phyloP scores from a whole-genome alignment of 35 echinoderm and acorn worm genomes.

The Lytechinus variegatus region DNA sequence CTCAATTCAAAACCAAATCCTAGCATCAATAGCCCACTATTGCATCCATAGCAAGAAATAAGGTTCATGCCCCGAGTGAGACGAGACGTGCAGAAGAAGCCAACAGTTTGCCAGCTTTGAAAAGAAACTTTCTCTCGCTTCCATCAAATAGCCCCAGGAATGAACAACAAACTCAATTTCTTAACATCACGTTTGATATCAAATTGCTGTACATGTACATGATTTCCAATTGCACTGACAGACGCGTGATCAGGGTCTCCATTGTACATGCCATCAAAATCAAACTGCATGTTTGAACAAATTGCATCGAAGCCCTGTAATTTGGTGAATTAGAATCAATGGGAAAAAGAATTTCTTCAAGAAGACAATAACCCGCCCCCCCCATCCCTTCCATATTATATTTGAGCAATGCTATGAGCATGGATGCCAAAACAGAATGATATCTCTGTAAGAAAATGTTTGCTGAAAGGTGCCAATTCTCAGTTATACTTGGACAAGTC shows the following conservation, averaged over 20 bases:
- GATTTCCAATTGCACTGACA: not conserved
- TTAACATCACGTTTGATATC: slow-evolving; percentile 2
- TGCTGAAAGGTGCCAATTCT: too few species aligned
- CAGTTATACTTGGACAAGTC: too few species aligned
- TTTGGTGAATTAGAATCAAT: too few species aligned
- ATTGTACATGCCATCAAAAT: too few species aligned
- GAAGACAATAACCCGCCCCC: too few species aligned
- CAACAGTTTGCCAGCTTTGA: not conserved
- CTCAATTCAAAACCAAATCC: not conserved
- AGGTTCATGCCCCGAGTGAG: not conserved
- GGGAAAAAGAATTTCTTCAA: too few species aligned
- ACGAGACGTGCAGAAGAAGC: not conserved
- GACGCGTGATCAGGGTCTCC: not conserved
- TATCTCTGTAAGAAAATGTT: too few species aligned
- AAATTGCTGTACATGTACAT: not conserved
- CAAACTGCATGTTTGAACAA: too few species aligned
- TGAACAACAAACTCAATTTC: slow-evolving; percentile 4
- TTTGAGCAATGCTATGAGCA: too few species aligned
- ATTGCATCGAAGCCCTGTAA: too few species aligned
- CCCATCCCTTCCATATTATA: too few species aligned
- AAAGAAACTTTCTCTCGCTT: not conserved
- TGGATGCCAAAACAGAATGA: too few species aligned
- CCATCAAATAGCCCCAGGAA: not conserved
- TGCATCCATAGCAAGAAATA: not conserved
- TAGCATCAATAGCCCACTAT: not conserved